A percentile compares a stretch with the other conserved stretches of the same genome.
These are phyloP conservation scores for Homalodisca vitripennis DNA, from an alignment of 1,140 invertebrate species.

Conservation along the genomic window DNA sequence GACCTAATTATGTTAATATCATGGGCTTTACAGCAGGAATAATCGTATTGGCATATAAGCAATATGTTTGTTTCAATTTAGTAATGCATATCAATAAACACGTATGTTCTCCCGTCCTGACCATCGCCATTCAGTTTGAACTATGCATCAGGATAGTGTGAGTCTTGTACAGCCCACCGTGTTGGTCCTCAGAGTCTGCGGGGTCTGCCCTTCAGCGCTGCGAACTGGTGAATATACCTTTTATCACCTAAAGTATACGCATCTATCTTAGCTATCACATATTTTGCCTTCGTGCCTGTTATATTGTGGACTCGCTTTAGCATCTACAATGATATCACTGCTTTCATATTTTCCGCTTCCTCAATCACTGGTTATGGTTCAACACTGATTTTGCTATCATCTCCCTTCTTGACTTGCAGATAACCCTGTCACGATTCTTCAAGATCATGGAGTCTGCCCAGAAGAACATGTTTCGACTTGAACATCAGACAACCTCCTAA, in stretches of 20 bases:
- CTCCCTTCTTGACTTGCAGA: background rate
- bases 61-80: no score
- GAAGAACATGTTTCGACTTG: background rate
- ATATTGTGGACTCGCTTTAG: no score
- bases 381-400: background rate
- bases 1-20: no score
- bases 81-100: no score
- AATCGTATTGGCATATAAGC: no score
- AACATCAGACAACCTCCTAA: constrained; percentile 5
- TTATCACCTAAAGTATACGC: background rate
- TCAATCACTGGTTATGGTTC: background rate
- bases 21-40: no score
- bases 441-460: background rate
- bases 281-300: background rate
- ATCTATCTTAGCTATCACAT: background rate
- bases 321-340: constrained; percentile 5
- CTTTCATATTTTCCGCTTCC: background rate
- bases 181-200: background rate
- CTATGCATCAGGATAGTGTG: background rate
- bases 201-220: background rate
- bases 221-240: background rate
- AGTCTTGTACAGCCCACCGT: background rate
- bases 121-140: no score
- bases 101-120: no score
- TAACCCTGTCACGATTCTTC: background rate